Percentiles rank a stretch among this genome's conserved stretches.
Evolutionary conservation across 2,797 vertebrate genomes (phyloP).

Genomic region (Acanthiza pusilla): DNA sequence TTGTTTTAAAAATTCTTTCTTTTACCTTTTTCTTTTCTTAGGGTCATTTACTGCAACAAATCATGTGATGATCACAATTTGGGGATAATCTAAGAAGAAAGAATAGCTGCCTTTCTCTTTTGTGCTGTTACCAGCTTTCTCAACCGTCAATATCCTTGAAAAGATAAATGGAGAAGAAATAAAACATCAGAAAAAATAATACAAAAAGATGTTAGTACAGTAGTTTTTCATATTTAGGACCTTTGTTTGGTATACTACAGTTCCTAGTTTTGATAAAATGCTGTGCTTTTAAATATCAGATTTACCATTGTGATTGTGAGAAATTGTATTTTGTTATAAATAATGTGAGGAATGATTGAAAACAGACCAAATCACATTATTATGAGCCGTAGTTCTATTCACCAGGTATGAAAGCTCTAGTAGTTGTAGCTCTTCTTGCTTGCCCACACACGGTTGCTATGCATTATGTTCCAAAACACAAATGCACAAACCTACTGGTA

Average conservation of each 20-base stretch:
- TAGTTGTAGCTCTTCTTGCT: background rate
- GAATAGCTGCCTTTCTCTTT: background rate
- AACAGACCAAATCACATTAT: background rate
- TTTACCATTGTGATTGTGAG: background rate
- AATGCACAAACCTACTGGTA: background rate
- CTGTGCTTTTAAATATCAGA: background rate
- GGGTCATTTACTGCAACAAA: background rate
- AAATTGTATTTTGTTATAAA: background rate
- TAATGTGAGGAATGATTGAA: background rate
- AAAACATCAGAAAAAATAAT: background rate
- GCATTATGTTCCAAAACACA: constrained; percentile 16
- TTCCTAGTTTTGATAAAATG: background rate
- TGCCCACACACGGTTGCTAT: constrained; percentile 1
- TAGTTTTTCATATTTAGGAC: background rate
- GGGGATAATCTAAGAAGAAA: background rate
- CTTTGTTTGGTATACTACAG: background rate
- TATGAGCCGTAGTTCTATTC: background rate
- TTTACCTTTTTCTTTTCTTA: background rate
- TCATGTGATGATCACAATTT: background rate
- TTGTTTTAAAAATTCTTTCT: background rate
- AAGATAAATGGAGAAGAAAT: background rate
- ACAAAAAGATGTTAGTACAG: background rate
- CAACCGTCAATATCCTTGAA: background rate
- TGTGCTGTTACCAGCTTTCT: background rate
- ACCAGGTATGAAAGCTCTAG: background rate